phyloP scores from a whole-genome alignment of 1,140 invertebrate genomes.

The Drosophila sproati region DNA sequence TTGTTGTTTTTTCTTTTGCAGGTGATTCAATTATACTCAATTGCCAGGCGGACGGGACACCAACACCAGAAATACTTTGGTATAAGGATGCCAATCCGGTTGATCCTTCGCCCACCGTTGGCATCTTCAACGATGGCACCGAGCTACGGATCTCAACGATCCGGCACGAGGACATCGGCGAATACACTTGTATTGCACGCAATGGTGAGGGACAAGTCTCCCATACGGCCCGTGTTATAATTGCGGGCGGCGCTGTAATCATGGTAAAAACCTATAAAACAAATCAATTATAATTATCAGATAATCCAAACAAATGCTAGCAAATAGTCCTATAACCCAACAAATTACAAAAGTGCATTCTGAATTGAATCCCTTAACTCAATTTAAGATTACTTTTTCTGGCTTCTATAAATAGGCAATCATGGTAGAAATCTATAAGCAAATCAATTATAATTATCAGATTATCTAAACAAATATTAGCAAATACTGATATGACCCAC shows the following conservation, averaged over 20 bases:
- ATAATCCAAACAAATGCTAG: constrained; percentile 18
- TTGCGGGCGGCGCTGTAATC: constrained; percentile 94
- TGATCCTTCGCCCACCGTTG: constrained; percentile 92
- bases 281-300: constrained; percentile 63
- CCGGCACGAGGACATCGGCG: constrained; percentile 95
- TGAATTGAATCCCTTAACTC: too few species aligned
- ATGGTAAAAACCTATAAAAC: constrained; percentile 86
- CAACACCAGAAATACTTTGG: constrained; percentile 95
- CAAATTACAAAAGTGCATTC: neutral
- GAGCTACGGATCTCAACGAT: constrained; percentile 96
- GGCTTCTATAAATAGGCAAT: too few species aligned
- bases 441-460: too few species aligned
- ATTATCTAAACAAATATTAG: too few species aligned
- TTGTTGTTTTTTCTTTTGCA: constrained; percentile 61
- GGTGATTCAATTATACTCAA: constrained; percentile 97
- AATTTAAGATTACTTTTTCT: too few species aligned
- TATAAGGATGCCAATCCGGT: constrained; percentile 96
- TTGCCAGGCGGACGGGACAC: constrained; percentile 97
- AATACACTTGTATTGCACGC: constrained; percentile 96
- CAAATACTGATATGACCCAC: neutral
- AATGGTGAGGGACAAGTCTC: constrained; percentile 97
- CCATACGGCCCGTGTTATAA: constrained; percentile 96
- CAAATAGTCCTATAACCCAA: constrained; percentile 19
- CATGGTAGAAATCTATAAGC: too few species aligned
- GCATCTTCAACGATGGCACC: constrained; percentile 95